phyloP scores from a whole-genome alignment of 2,888 invertebrate species.

The Drosophila neonasuta region DNA sequence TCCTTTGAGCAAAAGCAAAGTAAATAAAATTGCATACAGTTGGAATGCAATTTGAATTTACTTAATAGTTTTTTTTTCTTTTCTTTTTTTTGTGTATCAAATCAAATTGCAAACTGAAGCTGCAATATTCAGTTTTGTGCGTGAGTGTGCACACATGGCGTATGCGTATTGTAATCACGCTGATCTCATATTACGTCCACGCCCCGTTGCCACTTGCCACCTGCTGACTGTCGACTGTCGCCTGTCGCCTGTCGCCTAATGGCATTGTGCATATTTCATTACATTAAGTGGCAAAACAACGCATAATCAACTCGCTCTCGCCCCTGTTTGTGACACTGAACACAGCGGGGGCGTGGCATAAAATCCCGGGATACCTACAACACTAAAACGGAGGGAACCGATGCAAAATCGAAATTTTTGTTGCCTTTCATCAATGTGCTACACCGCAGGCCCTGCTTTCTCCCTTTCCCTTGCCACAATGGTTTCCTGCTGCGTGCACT shows the following conservation, averaged over 20 bases:
- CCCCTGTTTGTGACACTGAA: slow-evolving; percentile 48
- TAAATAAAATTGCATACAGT: neutral
- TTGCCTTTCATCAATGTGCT: neutral
- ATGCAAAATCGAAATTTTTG: neutral
- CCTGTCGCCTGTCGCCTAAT: slow-evolving; percentile 45
- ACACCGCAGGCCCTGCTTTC: neutral
- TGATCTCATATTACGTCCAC: slow-evolving; percentile 27
- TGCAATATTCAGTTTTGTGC: neutral
- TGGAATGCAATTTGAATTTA: slow-evolving; percentile 32
- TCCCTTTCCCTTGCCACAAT: slow-evolving; percentile 1
- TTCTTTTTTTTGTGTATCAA: neutral
- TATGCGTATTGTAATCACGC: slow-evolving; percentile 51
- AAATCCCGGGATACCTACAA: slow-evolving; percentile 16
- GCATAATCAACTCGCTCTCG: slow-evolving; percentile 69
- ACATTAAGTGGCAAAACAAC: slow-evolving; percentile 76
- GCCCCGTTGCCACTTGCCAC: slow-evolving; percentile 11
- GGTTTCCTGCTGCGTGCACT: slow-evolving; percentile 57
- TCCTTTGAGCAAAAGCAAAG: slow-evolving; percentile 3
- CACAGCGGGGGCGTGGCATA: slow-evolving; percentile 33
- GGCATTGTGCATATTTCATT: slow-evolving; percentile 76
- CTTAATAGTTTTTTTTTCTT: neutral
- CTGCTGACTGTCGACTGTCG: neutral
- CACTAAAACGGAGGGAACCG: neutral
- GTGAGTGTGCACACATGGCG: slow-evolving; percentile 21
- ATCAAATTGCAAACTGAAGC: slow-evolving; percentile 8